These are phyloP conservation scores for Microcaecilia unicolor DNA, from an alignment of 2,797 vertebrate genomes.

Conservation along the genomic window DNA sequence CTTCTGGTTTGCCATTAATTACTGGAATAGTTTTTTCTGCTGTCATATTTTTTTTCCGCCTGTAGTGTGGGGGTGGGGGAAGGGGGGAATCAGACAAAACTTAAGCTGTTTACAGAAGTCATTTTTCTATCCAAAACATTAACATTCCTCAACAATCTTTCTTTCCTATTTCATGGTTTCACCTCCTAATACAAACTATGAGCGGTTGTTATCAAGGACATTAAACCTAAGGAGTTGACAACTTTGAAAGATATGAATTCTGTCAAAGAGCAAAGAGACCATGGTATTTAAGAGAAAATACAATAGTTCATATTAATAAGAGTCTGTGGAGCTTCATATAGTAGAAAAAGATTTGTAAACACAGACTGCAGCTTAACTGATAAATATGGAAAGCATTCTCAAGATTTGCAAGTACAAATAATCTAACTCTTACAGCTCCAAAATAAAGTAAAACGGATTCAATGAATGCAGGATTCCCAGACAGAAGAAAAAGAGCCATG, in stretches of 20 bases:
- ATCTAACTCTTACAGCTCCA: too few species aligned
- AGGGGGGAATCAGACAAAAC: background rate
- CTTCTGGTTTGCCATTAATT: constrained; percentile 89
- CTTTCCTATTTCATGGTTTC: background rate
- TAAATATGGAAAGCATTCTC: too few species aligned
- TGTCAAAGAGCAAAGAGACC: too few species aligned
- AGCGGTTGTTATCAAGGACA: background rate
- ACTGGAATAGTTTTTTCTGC: constrained; percentile 91
- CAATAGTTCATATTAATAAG: too few species aligned
- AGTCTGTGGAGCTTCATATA: too few species aligned
- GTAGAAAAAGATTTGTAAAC: too few species aligned
- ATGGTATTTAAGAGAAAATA: too few species aligned
- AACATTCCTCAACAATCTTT: fast-evolving
- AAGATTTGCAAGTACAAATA: too few species aligned
- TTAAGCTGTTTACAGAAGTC: background rate
- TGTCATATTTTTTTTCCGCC: constrained; percentile 82
- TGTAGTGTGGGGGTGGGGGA: constrained; percentile 19
- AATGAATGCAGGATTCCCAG: too few species aligned
- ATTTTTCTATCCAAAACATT: background rate
- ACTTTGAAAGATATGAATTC: background rate
- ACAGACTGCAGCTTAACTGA: too few species aligned
- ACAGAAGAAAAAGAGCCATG: too few species aligned
- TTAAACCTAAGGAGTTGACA: background rate
- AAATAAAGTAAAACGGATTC: too few species aligned
- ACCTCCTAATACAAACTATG: fast-evolving